A percentile compares a stretch with the other conserved stretches of the same genome.
Conservation (phyloP, 1,140 invertebrate genomes). For the Danaus melanippus region DNA sequence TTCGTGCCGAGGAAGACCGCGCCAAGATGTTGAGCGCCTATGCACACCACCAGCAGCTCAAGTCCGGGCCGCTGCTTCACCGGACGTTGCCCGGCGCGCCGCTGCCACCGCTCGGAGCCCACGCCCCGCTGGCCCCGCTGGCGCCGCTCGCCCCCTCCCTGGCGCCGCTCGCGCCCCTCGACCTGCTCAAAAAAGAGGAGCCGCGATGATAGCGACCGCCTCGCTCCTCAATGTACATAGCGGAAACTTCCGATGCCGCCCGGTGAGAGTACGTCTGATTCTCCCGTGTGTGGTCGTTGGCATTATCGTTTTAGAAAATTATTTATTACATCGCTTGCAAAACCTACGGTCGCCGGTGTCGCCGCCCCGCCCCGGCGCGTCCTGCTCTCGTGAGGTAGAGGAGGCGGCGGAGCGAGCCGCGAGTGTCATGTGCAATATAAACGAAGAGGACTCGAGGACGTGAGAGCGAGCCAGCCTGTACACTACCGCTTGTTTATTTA, state of each 20-base stretch:
- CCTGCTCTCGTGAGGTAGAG: constrained; percentile 17
- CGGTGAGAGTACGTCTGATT: constrained; percentile 42
- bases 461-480: constrained; percentile 45
- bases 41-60: constrained; percentile 70
- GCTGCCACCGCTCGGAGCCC: constrained; percentile 35
- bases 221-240: constrained; percentile 46
- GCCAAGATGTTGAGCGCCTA: constrained; percentile 81
- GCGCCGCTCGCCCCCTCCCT: constrained; percentile 44
- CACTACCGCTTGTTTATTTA: constrained; percentile 71
- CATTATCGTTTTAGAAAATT: constrained; percentile 64
- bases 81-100: constrained; percentile 43
- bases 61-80: constrained; percentile 56
- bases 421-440: constrained; percentile 32
- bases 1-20: constrained; percentile 81
- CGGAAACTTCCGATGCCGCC: constrained; percentile 40
- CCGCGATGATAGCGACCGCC: constrained; percentile 68
- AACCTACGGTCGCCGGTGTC: constrained; percentile 20
- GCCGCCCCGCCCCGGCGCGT: constrained; percentile 7
- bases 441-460: constrained; percentile 18
- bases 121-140: constrained; percentile 41
- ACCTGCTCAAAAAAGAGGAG: constrained; percentile 70
- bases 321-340: constrained; percentile 65
- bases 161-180: constrained; percentile 54
- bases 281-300: constrained; percentile 44
- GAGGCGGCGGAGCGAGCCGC: constrained; percentile 19